Evolutionary conservation across 1,140 invertebrate species (phyloP).

Genomic region (Pseudomyrmex flavicornis): DNA sequence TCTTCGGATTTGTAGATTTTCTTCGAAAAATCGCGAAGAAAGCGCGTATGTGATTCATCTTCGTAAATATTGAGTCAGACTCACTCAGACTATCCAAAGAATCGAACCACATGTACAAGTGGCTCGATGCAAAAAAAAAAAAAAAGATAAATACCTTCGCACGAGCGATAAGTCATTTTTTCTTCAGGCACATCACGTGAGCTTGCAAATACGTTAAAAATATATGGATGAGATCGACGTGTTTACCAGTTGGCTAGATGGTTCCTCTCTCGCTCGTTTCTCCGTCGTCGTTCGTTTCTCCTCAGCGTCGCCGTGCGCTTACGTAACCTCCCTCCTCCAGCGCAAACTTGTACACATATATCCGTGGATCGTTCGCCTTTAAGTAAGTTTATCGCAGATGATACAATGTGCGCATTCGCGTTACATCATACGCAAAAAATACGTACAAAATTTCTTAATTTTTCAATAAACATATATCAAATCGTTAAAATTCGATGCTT

Average conservation of each 20-base stretch:
- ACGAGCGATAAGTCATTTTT: not conserved
- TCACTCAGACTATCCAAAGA: not conserved
- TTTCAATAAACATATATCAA: no score
- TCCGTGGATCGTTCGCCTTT: slow-evolving; percentile 51
- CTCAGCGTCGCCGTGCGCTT: slow-evolving; percentile 8
- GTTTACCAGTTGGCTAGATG: not conserved
- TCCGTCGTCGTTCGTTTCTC: not conserved
- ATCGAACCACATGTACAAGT: not conserved
- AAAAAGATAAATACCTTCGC: not conserved
- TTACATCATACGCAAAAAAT: slow-evolving; percentile 7
- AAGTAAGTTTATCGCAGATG: slow-evolving; percentile 28
- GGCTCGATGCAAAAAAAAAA: no score
- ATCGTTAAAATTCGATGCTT: no score
- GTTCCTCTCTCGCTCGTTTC: no score
- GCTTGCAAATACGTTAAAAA: not conserved
- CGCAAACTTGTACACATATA: no score
- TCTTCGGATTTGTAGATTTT: not conserved
- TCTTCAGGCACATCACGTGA: not conserved
- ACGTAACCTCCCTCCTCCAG: slow-evolving; percentile 28
- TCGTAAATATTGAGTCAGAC: slow-evolving; percentile 21
- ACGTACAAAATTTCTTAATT: not conserved
- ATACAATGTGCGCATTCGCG: not conserved
- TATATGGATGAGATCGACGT: not conserved
- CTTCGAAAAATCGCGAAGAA: not conserved
- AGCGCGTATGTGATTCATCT: slow-evolving; percentile 22